phyloP scores from a whole-genome alignment of 2,888 invertebrate genomes.

The Orthonychiurus folsomi region DNA sequence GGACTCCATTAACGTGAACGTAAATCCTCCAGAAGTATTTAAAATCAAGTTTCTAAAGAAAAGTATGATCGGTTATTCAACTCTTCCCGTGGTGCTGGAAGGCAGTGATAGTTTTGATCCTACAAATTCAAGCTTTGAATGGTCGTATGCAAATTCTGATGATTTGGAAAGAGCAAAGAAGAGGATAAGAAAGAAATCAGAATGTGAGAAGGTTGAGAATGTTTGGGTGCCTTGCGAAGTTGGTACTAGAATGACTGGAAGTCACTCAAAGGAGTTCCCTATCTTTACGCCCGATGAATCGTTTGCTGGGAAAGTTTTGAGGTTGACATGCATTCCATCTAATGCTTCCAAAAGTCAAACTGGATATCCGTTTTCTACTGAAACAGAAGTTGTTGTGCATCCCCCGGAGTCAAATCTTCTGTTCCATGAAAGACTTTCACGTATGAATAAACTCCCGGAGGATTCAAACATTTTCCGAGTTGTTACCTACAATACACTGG shows the following conservation, averaged over 20 bases:
- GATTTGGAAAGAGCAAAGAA: constrained; percentile 10
- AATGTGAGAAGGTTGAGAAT: neutral
- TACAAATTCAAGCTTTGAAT: constrained; percentile 24
- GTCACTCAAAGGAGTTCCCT: neutral
- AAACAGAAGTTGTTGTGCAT: constrained; percentile 16
- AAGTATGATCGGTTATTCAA: constrained; percentile 25
- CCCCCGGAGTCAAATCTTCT: constrained; percentile 21
- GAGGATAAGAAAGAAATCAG: constrained; percentile 2
- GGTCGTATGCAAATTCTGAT: constrained; percentile 25
- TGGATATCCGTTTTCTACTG: constrained; percentile 26
- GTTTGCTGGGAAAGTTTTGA: constrained; percentile 19
- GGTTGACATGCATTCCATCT: constrained; percentile 31
- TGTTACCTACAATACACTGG: constrained; percentile 81
- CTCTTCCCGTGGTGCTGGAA: constrained; percentile 33
- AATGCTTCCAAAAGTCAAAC: constrained; percentile 20
- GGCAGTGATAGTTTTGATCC: constrained; percentile 27
- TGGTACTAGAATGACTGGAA: neutral
- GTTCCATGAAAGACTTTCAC: constrained; percentile 22
- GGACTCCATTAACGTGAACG: constrained; percentile 21
- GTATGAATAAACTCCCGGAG: constrained; percentile 26
- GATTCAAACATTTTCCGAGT: constrained; percentile 54
- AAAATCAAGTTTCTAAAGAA: constrained; percentile 26
- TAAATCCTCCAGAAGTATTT: constrained; percentile 38
- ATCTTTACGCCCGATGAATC: constrained; percentile 21
- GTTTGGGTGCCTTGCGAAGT: constrained; percentile 12